Evolutionary conservation across 2,888 invertebrate genomes (phyloP), one percentile per base, ranked within the genome.

Genomic region (Coelogynopora nodosa): DNA sequence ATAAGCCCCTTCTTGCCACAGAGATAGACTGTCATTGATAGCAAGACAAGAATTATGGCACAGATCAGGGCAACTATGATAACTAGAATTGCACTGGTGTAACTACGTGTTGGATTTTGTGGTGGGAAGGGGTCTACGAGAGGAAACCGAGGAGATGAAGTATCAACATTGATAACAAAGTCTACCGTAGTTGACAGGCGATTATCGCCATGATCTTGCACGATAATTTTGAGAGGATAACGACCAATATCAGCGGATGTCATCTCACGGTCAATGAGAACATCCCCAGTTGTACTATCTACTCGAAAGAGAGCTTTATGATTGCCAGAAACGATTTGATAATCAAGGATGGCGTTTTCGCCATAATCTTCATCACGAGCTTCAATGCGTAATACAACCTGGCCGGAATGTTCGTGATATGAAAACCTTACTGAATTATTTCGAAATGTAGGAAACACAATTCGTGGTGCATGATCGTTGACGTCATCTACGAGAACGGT

Each of bases 221-320:
- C 84, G 27, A 84, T 84, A 49, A 84, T 84, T 49, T 84, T 84
- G 1, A 84, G 27, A 0, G 49, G n/a, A 84, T 84, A 84, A 31
- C 1, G 31, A 1, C 31, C 84, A 2, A 84, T 31, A 49, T 84
- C 84, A 10, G 30, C 31, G 30, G n/a, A 31, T 84, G 84, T 49
- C 5, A 84, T 18, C 2, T 30, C 1, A 18, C 31, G 30, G 27
- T 84, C 23, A 49, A 84, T 84, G n/a, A 84, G 49, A 0, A 84
- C 67, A 10, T 84, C 84, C n/a, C 84, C 84, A 0, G 84, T 30
- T 23, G 30, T 28, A n/a, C 84, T 30, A 23, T 84, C 84, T 0
- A 84, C 67, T 27, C 67, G 84, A 49, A 84, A 84, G 0, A 84
- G 23, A 30, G 30, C 67, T 49, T 31, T 31, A 1, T 84, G 31